Conservation (phyloP, 2,113 vertebrate genomes). For the Piaya cayana region DNA sequence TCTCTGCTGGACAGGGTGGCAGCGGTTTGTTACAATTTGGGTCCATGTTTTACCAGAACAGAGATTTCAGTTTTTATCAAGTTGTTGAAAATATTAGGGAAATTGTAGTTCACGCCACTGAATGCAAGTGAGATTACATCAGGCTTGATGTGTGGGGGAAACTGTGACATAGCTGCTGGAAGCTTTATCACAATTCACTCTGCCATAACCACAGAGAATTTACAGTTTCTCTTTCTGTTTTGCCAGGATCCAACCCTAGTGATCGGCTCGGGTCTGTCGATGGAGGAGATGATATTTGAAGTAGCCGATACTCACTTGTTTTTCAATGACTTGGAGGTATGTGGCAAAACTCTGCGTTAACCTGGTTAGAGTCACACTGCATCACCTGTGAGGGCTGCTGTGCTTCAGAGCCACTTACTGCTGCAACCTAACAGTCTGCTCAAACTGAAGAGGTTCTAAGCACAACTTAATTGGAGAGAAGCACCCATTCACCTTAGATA, state of each 20-base stretch:
- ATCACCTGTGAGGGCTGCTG: background rate
- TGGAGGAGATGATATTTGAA: slow-evolving; percentile 99
- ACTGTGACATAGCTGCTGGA: background rate
- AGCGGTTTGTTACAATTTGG: background rate
- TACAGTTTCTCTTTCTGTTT: background rate
- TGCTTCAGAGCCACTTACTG: background rate
- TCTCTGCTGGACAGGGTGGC: background rate
- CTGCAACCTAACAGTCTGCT: background rate
- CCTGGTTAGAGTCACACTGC: background rate
- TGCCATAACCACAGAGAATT: background rate
- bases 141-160: background rate
- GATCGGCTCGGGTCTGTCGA: slow-evolving; percentile 92
- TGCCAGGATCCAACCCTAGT: slow-evolving; percentile 90
- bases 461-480: background rate
- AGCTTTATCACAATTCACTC: background rate
- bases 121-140: background rate
- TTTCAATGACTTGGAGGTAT: slow-evolving; percentile 97
- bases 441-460: background rate
- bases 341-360: background rate
- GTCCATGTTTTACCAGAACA: background rate
- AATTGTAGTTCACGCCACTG: background rate
- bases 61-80: too few species aligned
- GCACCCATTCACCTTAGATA: background rate
- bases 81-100: background rate
- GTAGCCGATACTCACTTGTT: slow-evolving; percentile 97